Percentiles rank a stretch among this genome's conserved stretches.
Conservation (phyloP, 2,113 vertebrate species). For the Ailurus styani region DNA sequence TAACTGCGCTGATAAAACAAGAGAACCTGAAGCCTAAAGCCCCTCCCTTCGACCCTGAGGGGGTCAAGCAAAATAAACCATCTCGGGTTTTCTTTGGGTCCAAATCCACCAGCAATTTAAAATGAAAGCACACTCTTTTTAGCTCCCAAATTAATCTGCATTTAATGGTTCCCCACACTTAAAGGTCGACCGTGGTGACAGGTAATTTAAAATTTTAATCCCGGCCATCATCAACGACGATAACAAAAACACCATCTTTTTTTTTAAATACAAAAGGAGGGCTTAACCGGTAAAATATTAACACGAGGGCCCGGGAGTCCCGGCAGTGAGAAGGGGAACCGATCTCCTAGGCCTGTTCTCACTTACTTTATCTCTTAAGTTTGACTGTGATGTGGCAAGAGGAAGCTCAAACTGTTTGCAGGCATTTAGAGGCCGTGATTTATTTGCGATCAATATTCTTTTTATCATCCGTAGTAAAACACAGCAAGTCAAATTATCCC, state of each 20-base stretch:
- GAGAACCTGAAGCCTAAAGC: not conserved
- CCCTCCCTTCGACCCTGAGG: not conserved
- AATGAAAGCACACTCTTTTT: constrained; percentile 28
- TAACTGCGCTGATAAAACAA: not conserved
- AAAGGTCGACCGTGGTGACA: not conserved
- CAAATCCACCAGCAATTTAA: not conserved
- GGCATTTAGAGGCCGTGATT: constrained; percentile 80
- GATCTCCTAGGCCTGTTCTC: constrained; percentile 2
- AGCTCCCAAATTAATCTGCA: constrained; percentile 51
- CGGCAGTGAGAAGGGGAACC: not conserved
- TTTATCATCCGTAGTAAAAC: constrained; percentile 87
- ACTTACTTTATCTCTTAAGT: constrained; percentile 75
- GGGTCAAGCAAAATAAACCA: constrained; percentile 54
- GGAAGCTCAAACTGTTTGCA: constrained; percentile 77
- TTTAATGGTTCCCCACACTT: constrained; percentile 38
- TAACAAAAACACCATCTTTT: not conserved
- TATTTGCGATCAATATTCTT: constrained; percentile 88
- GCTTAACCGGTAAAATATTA: constrained; percentile 75
- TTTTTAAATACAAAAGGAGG: constrained; percentile 27
- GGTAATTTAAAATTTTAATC: constrained; percentile 58
- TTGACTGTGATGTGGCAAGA: constrained; percentile 77
- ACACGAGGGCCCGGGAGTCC: constrained; percentile 31
- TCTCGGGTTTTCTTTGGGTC: not conserved
- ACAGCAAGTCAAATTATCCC: constrained; percentile 84
- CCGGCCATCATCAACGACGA: not conserved